phyloP scores from a whole-genome alignment of 2,797 vertebrate genomes.

The Anabas testudineus region DNA sequence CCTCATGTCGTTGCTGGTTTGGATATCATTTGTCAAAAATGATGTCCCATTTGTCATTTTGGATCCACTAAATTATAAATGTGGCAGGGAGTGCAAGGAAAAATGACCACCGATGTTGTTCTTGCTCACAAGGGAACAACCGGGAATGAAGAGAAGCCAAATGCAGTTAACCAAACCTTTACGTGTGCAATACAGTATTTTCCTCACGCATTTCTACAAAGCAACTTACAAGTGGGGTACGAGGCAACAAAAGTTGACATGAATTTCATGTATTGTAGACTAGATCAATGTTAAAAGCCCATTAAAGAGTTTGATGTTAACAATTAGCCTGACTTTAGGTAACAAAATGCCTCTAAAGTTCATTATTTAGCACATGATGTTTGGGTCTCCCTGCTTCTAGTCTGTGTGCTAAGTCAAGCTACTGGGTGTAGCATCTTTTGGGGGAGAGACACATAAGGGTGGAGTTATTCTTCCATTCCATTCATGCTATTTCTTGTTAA shows the following conservation, averaged over 20 bases:
- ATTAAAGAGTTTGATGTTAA: too few species aligned
- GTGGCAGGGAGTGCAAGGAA: conserved; percentile 44
- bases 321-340: neutral
- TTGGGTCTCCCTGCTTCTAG: neutral
- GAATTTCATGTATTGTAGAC: neutral
- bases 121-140: conserved; percentile 31
- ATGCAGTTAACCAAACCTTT: conserved; percentile 29
- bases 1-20: conserved; percentile 65
- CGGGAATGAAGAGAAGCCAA: conserved; percentile 24
- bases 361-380: too few species aligned
- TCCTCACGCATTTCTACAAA: too few species aligned
- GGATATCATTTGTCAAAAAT: conserved; percentile 78
- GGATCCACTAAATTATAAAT: conserved; percentile 75
- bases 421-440: neutral
- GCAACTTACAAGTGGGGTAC: too few species aligned
- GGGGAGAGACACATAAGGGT: neutral
- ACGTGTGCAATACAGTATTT: neutral
- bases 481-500: neutral
- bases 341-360: neutral
- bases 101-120: conserved; percentile 54
- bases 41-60: conserved; percentile 75
- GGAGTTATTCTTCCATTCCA: neutral
- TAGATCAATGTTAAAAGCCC: conserved; percentile 6
- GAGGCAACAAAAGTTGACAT: too few species aligned
- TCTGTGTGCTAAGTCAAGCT: too few species aligned